Evolutionary conservation across 2,888 invertebrate genomes (phyloP).

Genomic region (Lithophane semibrunnea): DNA sequence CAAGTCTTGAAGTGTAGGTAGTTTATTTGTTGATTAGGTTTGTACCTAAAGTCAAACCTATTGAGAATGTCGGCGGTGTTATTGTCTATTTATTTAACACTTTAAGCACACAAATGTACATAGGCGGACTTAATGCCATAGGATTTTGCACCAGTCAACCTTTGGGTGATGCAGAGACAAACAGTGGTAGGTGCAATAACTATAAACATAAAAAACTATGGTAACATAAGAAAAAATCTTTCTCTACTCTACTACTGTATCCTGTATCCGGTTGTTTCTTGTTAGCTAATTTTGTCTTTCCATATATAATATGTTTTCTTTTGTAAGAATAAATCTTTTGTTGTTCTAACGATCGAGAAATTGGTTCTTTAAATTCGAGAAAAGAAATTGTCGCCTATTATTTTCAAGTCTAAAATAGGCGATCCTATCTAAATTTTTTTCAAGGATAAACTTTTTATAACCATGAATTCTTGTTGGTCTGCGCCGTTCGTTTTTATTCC

Average conservation of each 20-base stretch:
- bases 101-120: no score
- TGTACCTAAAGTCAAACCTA: no score
- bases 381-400: background rate
- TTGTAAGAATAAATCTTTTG: no score
- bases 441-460: constrained; percentile 26
- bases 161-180: no score
- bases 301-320: background rate
- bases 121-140: no score
- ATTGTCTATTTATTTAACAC: background rate
- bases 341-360: background rate
- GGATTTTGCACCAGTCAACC: no score
- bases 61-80: background rate
- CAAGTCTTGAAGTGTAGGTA: background rate
- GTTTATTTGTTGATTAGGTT: no score
- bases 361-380: background rate
- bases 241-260: background rate
- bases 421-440: background rate
- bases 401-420: constrained; percentile 5
- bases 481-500: constrained; percentile 30
- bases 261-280: background rate
- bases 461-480: constrained; percentile 9
- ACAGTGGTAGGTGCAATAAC: no score
- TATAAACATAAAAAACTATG: background rate
- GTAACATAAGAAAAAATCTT: background rate
- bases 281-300: background rate